These are phyloP conservation scores for Caerostris extrusa DNA, from an alignment of 1,140 invertebrate genomes.

Conservation along the genomic window DNA sequence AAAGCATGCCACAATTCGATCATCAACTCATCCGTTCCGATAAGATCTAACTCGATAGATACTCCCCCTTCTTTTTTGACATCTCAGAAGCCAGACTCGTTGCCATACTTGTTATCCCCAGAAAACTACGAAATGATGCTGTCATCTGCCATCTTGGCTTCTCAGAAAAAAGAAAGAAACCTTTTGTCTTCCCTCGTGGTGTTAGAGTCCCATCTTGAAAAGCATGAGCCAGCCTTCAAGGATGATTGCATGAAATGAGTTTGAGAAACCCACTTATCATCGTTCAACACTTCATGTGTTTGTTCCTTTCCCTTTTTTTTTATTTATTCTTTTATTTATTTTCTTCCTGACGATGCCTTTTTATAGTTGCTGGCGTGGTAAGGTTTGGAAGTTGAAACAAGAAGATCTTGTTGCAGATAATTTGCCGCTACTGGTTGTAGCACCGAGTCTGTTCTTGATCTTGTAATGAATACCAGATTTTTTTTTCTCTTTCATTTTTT, in stretches of 20 bases:
- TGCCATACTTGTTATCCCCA: constrained; percentile 1
- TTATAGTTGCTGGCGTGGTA: not conserved
- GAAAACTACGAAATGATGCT: constrained; percentile 7
- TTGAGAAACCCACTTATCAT: constrained; percentile 45
- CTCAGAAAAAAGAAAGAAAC: not conserved
- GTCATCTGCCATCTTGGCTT: not conserved
- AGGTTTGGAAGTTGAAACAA: not conserved
- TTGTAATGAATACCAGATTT: not conserved
- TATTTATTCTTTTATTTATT: too few relatives aligned
- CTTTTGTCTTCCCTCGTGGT: too few relatives aligned
- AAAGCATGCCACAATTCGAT: constrained; percentile 5
- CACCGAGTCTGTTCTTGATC: not conserved
- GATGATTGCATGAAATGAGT: not conserved
- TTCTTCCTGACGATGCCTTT: not conserved
- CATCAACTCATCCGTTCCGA: not conserved
- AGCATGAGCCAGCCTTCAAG: not conserved
- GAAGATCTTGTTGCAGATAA: not conserved
- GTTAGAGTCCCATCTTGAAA: not conserved
- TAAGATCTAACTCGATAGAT: not conserved
- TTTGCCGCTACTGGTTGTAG: not conserved
- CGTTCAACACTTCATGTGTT: not conserved
- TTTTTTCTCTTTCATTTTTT: too few relatives aligned
- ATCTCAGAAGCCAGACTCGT: not conserved
- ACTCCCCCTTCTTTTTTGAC: not conserved
- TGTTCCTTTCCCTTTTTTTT: not conserved